Evolutionary conservation across 1,140 invertebrate species (phyloP).

Genomic region (Arion vulgaris): DNA sequence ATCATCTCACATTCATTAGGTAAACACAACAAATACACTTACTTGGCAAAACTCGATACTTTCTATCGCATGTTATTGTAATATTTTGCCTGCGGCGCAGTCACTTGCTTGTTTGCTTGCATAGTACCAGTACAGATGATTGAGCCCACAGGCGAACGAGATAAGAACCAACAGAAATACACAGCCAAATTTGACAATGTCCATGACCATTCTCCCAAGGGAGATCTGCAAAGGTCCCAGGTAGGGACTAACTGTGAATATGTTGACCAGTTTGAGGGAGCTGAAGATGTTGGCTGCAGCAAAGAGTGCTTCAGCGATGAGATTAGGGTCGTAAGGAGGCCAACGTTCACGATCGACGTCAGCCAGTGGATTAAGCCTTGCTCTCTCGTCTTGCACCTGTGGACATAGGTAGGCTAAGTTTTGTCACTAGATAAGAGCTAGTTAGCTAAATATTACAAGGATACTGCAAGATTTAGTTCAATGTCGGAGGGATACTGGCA

Average conservation of each 20-base stretch:
- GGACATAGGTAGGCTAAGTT: too few species aligned
- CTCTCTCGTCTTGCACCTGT: conserved; percentile 59
- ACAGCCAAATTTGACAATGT: conserved; percentile 97
- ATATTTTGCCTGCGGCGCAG: conserved; percentile 73
- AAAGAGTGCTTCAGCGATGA: conserved; percentile 95
- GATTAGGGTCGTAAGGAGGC: conserved; percentile 94
- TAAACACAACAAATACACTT: too few species aligned
- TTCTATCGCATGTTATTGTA: conserved; percentile 58
- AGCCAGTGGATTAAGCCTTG: conserved; percentile 66
- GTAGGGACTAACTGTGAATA: conserved; percentile 99
- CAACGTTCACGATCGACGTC: conserved; percentile 87
- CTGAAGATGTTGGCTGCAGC: conserved; percentile 96
- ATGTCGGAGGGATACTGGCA: too few species aligned
- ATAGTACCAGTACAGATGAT: conserved; percentile 97
- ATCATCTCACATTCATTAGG: too few species aligned
- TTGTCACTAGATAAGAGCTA: too few species aligned
- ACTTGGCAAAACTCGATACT: conserved; percentile 71
- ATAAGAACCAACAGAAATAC: conserved; percentile 96
- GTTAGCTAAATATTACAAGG: too few species aligned
- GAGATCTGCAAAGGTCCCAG: conserved; percentile 97
- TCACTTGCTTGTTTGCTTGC: conserved; percentile 90
- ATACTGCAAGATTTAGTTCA: too few species aligned
- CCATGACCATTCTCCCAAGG: conserved; percentile 95
- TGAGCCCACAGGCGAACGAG: conserved; percentile 95
- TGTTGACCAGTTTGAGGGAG: conserved; percentile 97